A percentile compares a stretch with the other conserved stretches of the same genome.
phyloP scores from a whole-genome alignment of 2,113 vertebrate species.

The Sapajus apella region DNA sequence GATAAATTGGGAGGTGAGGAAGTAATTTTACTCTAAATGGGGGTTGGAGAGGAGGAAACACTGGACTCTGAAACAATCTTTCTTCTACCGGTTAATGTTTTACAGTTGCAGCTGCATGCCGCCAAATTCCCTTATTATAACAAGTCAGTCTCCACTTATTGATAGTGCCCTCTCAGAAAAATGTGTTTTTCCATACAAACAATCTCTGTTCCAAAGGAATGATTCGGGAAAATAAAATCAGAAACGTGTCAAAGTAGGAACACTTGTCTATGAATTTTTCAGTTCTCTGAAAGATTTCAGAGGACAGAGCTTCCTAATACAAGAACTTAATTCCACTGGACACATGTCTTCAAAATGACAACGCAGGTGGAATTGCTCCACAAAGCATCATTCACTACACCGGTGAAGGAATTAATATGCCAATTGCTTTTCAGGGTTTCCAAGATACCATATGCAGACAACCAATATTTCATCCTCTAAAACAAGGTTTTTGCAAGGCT shows the following conservation, averaged over 20 bases:
- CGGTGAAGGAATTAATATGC: neutral
- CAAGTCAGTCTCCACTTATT: neutral
- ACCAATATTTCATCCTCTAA: neutral
- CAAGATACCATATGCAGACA: neutral
- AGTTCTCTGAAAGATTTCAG: neutral
- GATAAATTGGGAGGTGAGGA: neutral
- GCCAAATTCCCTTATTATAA: slow-evolving; percentile 20
- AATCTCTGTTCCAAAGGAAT: neutral
- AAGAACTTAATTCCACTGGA: neutral
- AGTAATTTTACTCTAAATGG: neutral
- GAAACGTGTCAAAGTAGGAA: neutral
- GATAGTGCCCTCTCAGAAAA: neutral
- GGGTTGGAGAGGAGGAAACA: neutral
- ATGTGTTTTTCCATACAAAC: neutral
- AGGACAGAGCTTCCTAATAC: neutral
- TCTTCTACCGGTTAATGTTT: slow-evolving; percentile 64
- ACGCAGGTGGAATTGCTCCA: neutral
- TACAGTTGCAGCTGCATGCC: neutral
- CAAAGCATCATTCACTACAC: neutral
- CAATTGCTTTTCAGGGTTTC: neutral
- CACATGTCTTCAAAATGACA: neutral
- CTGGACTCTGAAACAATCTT: slow-evolving; percentile 26
- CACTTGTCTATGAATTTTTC: neutral
- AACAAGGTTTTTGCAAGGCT: neutral
- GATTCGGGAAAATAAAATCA: neutral